phyloP scores from a whole-genome alignment of 1,140 invertebrate genomes.

The Zelostemma sp. region DNA sequence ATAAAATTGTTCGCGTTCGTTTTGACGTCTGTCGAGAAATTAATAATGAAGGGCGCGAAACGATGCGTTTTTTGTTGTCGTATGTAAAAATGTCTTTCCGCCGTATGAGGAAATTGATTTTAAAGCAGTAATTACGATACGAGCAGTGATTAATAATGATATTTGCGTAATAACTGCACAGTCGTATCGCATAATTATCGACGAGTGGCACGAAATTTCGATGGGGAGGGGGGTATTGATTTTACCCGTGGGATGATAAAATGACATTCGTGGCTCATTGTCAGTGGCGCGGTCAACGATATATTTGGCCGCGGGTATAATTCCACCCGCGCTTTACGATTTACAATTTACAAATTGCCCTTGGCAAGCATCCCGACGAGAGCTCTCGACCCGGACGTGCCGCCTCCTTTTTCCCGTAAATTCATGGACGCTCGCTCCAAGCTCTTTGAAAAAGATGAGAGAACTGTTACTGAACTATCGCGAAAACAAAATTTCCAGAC shows the following conservation, averaged over 20 bases:
- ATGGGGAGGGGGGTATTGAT: not conserved
- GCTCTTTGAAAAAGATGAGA: constrained; percentile 2
- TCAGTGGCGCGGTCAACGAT: constrained; percentile 47
- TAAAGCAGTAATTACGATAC: too few species aligned
- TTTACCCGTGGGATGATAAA: constrained; percentile 11
- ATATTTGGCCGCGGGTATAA: constrained; percentile 22
- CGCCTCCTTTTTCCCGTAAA: constrained; percentile 23
- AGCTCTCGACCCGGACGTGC: constrained; percentile 22
- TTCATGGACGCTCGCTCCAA: constrained; percentile 14
- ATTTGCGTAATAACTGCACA: too few species aligned
- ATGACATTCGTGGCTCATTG: constrained; percentile 55
- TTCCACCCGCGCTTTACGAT: constrained; percentile 42
- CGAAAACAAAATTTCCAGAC: constrained; percentile 1
- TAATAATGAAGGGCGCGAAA: too few species aligned
- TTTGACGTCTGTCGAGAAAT: too few species aligned
- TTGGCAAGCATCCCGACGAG: constrained; percentile 46
- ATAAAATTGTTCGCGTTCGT: too few species aligned
- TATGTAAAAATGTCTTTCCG: too few species aligned
- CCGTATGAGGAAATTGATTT: too few species aligned
- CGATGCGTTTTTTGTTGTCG: too few species aligned
- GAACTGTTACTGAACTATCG: constrained; percentile 1
- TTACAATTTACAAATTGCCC: constrained; percentile 59
- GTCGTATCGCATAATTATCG: too few species aligned
- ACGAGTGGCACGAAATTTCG: not conserved
- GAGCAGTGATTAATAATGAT: too few species aligned